Conservation (phyloP, 2,797 vertebrate species). For the Orestias chungarensis region DNA sequence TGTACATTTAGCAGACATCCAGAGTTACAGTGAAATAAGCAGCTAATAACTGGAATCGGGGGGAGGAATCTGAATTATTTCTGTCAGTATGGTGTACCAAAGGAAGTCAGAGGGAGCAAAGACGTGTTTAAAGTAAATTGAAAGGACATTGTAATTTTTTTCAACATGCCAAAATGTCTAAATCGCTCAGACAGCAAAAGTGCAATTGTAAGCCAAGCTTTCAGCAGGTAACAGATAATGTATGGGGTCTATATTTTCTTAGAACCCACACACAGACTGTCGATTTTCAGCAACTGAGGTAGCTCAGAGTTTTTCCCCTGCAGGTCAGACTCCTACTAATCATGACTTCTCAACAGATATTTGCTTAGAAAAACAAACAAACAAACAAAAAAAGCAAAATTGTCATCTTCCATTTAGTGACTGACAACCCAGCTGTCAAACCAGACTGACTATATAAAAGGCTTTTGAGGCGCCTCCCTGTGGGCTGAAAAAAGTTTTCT, state of each 20-base stretch:
- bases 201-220: background rate
- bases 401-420: conserved; percentile 22
- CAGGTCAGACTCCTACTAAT: background rate
- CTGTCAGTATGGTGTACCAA: background rate
- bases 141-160: background rate
- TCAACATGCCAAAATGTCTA: background rate
- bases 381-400: background rate
- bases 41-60: background rate
- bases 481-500: conserved; percentile 46
- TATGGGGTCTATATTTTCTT: background rate
- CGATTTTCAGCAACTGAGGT: background rate
- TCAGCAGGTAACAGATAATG: background rate
- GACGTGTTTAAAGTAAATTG: background rate
- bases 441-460: conserved; percentile 47
- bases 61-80: too few relatives aligned
- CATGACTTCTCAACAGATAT: background rate
- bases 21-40: background rate
- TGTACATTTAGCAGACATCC: background rate
- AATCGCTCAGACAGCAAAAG: background rate
- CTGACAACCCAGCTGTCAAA: conserved; percentile 64
- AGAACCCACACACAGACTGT: too few relatives aligned
- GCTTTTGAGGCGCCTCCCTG: conserved; percentile 49
- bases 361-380: too few relatives aligned
- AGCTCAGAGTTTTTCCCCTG: background rate
- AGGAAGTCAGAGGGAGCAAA: background rate